Evolutionary conservation across 2,888 invertebrate genomes (phyloP), one percentile per base, ranked within the genome.

Genomic region (Hirtodrosophila duncani): DNA sequence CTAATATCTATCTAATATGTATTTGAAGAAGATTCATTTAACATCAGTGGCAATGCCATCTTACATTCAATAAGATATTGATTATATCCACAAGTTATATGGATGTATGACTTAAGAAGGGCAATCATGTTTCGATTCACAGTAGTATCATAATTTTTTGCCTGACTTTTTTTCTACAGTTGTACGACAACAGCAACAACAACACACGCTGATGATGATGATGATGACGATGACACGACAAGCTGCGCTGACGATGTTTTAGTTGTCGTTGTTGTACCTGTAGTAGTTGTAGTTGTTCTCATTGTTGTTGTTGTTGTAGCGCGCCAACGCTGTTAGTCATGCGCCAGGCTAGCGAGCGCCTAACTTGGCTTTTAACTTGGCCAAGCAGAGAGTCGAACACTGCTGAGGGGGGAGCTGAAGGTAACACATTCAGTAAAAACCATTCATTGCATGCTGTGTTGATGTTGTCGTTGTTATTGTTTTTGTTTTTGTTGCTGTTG

Each of bases 301-400:
- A 46, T 18, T 51, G 58, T 38, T 57, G 52, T 42, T 53, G 66
- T 41, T 36, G 56, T 59, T 71, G 72, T 63, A 56, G 75, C 64
- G 81, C 67, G 78, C 79, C 74, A 67, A 69, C 67, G 58, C 57
- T 61, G 81, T 81, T 75, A 78, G 81, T 75, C 81, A 75, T 75
- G 70, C 74, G 61, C 51, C 53, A 61, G 64, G 68, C 8, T 3
- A 9, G 27, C 10, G 11, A 14, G 14, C 52, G 56, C 72, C 80
- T 71, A 80, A 77, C 65, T 65, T 75, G 72, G 72, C 65, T 71
- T 55, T 70, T 62, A 69, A 49, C 66, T 62, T 55, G 48, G 67
- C 31, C 42, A 43, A 44, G 21, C 9, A 43, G 42, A 18, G 24
- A 18, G 14, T 5, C 20, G 20, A 26, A 52, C 53, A 37, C 33